These are phyloP conservation scores for Cenopis cana DNA, from an alignment of 2,888 invertebrate genomes.

Conservation along the genomic window DNA sequence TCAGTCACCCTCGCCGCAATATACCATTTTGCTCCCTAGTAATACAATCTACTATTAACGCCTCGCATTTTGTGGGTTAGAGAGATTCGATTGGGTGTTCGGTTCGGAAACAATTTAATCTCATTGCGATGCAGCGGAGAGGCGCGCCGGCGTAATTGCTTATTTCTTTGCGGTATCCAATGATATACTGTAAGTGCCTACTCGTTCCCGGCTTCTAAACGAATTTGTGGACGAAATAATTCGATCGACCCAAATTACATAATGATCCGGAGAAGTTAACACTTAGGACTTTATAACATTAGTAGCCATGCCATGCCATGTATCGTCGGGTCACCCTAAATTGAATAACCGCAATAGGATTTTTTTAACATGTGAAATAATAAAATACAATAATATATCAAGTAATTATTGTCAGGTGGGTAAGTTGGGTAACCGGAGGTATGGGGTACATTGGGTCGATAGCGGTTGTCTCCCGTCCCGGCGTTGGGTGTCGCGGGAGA, in stretches of 20 bases:
- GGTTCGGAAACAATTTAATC: slow-evolving; percentile 13
- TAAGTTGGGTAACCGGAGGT: not conserved
- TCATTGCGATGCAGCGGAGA: slow-evolving; percentile 2
- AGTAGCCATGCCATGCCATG: too few species aligned
- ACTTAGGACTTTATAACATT: not conserved
- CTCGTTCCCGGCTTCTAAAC: slow-evolving; percentile 25
- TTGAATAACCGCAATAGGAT: too few species aligned
- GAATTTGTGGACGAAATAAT: slow-evolving; percentile 22
- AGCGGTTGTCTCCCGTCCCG: not conserved
- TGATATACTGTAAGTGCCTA: not conserved
- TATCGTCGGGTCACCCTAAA: too few species aligned
- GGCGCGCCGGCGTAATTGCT: not conserved
- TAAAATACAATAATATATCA: not conserved
- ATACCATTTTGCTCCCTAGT: too few species aligned
- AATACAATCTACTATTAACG: too few species aligned
- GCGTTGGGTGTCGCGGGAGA: not conserved
- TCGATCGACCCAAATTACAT: slow-evolving; percentile 18
- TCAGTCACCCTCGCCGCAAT: too few species aligned
- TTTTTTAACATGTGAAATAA: not conserved
- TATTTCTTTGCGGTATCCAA: slow-evolving; percentile 20
- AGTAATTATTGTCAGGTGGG: slow-evolving; percentile 7
- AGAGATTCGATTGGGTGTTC: not conserved
- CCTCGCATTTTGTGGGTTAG: not conserved
- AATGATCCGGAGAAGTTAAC: slow-evolving; percentile 7
- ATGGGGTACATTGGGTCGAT: slow-evolving; percentile 20